Evolutionary conservation across 2,113 vertebrate species (phyloP).

Genomic region (Anser brachyrhynchus): DNA sequence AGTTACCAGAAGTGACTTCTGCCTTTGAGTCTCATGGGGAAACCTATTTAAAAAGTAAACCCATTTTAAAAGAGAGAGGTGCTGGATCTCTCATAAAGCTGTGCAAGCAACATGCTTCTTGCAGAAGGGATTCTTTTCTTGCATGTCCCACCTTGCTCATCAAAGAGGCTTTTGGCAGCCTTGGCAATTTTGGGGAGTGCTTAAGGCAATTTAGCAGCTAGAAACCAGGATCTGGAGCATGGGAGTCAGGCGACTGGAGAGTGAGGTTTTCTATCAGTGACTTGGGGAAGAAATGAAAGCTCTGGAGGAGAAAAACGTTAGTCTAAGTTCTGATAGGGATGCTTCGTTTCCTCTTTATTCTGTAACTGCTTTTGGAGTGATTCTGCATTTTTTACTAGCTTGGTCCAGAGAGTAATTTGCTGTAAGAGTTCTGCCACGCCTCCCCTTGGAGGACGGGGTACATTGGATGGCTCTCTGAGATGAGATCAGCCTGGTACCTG

Average conservation of each 20-base stretch:
- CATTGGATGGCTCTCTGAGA: too few species aligned
- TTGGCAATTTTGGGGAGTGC: not conserved
- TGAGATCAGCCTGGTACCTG: not conserved
- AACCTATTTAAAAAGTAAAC: not conserved
- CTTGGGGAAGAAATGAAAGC: not conserved
- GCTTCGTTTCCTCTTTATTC: not conserved
- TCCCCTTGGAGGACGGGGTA: not conserved
- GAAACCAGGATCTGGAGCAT: not conserved
- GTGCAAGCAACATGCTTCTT: not conserved
- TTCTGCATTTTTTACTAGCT: not conserved
- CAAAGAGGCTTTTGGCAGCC: constrained; percentile 28
- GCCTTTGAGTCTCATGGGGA: not conserved
- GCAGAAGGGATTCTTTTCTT: not conserved
- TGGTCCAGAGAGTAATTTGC: not conserved
- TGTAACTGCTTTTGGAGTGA: not conserved
- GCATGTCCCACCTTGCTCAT: not conserved
- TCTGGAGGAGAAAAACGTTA: not conserved
- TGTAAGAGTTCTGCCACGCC: not conserved
- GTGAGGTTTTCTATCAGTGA: not conserved
- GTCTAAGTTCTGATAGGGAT: not conserved
- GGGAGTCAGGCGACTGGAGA: constrained; percentile 14
- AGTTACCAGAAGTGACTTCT: constrained; percentile 3
- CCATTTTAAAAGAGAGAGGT: not conserved
- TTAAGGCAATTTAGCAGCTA: constrained; percentile 33
- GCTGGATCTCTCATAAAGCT: not conserved